Evolutionary conservation across 2,797 vertebrate genomes (phyloP), one percentile per base, ranked within the genome.

Genomic region (Tiaroga cobitis): DNA sequence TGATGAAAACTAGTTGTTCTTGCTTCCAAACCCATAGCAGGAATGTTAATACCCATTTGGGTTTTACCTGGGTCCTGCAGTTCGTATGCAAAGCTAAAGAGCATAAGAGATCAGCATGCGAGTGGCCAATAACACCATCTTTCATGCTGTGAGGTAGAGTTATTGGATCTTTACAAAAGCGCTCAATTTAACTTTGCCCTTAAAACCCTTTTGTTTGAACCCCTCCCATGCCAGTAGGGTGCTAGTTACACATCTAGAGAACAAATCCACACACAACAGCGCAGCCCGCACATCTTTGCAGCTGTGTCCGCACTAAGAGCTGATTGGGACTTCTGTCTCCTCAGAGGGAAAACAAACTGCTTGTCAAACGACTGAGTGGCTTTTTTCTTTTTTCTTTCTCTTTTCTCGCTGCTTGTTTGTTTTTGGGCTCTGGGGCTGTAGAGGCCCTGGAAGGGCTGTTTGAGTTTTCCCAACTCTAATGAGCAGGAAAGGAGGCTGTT

Each of bases 321-420:
- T 46, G 74, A 80, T 85, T 78, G 63, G 63, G 76, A 77, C 72
- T 82, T 49, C 74, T 43, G 59, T 74, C 46, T 86, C 54, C 65
- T 32, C 74, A 86, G 81, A 87, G 81, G 81, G 84, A 87, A 85
- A 88, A 82, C 87, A 86, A 87, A 85, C 85, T 67, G 68, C 77
- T 77, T 39, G 67, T 90, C 85, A 72, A 88, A 86, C 82, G 72
- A 83, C 81, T 76, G 84, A 79, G 82, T 68, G 56, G 29, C 76
- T 87, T 84, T 85, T 85, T 70, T 70, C n/a, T 82, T 77, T 72
- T 87, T 77, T 77, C 82, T 83, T 83, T 68, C 86, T 87, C 68
- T 87, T 80, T 73, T 81, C 69, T 84, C 8, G 15, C 80, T 59
- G 83, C 88, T 78, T 91, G 90, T 91, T 91, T 91, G 91, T 90